Evolutionary conservation across 2,113 vertebrate species (phyloP).

Genomic region (Taurulus bubalis): DNA sequence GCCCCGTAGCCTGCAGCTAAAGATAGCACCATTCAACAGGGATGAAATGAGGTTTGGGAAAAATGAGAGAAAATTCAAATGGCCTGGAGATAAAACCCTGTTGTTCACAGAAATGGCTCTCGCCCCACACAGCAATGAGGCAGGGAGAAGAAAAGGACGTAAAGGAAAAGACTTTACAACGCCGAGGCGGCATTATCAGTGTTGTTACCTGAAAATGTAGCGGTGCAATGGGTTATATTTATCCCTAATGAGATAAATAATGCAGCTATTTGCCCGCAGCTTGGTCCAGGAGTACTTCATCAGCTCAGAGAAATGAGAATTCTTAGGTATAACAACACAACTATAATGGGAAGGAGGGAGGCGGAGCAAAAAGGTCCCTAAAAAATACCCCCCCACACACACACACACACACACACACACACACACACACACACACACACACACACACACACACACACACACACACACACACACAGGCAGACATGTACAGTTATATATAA

Average conservation of each 20-base stretch:
- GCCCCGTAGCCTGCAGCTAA: constrained; percentile 65
- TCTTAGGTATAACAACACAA: constrained; percentile 43
- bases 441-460: too few relatives aligned
- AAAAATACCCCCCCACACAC: background rate
- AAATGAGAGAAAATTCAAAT: constrained; percentile 71
- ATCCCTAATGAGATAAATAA: constrained; percentile 77
- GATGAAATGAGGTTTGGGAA: constrained; percentile 72
- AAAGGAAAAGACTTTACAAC: constrained; percentile 37
- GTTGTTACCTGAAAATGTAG: constrained; percentile 67
- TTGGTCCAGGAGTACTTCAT: constrained; percentile 44
- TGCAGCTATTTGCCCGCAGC: constrained; percentile 59
- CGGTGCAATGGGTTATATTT: constrained; percentile 61
- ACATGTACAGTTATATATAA: background rate
- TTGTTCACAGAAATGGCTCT: constrained; percentile 70
- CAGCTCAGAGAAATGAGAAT: constrained; percentile 44
- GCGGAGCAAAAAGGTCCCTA: too few relatives aligned
- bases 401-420: background rate
- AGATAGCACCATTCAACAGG: constrained; percentile 71
- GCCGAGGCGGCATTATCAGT: constrained; percentile 38
- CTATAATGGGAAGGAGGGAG: background rate
- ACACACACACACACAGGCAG: too few relatives aligned
- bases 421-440: too few relatives aligned
- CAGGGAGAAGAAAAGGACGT: constrained; percentile 23
- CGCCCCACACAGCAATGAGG: constrained; percentile 38
- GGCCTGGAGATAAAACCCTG: constrained; percentile 71